Evolutionary conservation across 2,888 invertebrate genomes (phyloP).

Genomic region (Oscheius sp.): DNA sequence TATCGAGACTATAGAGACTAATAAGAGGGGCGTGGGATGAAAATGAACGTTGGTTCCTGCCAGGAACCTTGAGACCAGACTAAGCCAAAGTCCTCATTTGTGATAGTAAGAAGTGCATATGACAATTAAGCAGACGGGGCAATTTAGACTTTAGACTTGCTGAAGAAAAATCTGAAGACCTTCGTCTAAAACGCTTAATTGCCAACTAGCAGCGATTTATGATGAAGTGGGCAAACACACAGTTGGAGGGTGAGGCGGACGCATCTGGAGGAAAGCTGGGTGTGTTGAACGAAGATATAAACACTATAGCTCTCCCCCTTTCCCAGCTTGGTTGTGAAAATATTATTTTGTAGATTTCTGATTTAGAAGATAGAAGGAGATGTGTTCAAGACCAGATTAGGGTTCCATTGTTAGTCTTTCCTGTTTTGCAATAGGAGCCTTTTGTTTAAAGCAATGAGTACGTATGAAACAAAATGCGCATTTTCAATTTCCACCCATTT

Average conservation of each 20-base stretch:
- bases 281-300: conserved; percentile 11
- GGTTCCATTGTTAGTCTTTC: background rate
- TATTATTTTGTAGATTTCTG: background rate
- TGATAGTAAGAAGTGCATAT: background rate
- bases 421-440: background rate
- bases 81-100: background rate
- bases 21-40: background rate
- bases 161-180: too few relatives aligned
- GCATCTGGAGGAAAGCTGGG: conserved; percentile 20
- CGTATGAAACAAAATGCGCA: too few relatives aligned
- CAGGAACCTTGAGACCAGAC: background rate
- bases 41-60: background rate
- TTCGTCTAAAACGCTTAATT: conserved; percentile 11
- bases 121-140: background rate
- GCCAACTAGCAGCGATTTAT: conserved; percentile 9
- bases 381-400: background rate
- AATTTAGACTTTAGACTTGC: too few relatives aligned
- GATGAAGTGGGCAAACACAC: conserved; percentile 17
- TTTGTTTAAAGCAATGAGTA: background rate
- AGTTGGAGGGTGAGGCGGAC: conserved; percentile 5
- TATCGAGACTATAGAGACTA: background rate
- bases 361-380: background rate
- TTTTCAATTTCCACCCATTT: too few relatives aligned
- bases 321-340: background rate
- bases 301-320: conserved; percentile 1